Base-by-base conservation (phyloP, 2,113 vertebrate genomes). In the Scartelaos histophorus region DNA sequence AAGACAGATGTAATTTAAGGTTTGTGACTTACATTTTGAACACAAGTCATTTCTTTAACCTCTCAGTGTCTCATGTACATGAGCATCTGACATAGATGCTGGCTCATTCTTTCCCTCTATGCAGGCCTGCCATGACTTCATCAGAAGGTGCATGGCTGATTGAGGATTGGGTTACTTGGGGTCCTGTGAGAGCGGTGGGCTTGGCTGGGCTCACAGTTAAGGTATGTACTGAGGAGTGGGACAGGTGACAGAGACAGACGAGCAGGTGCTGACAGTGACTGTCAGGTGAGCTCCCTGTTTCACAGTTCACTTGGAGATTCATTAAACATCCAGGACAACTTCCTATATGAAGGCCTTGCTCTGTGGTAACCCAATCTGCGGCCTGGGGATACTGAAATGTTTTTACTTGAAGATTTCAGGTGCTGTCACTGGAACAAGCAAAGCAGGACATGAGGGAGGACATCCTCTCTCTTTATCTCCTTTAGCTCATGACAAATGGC, bases 401-500 rank as follows among this genome's bases (percentile, higher is more conserved):
- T 86, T 87, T 85, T 89, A 88, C 85, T 87, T 22, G 43, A 87
- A 79, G 66, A 88, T 77, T 76, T 43, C 78, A 79, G 82, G 61
- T 82, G 76, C 47, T 62, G 88, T 83, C 82, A 81, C 1, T 70
- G 85, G 76, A 74, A 54, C 64, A 76, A 34, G 73, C 66, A 79
- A 62, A 2, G 58, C 67, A 49, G 66, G 69, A 76, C 17, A 6
- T 35, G 47, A 24, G 38, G 11, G 66, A 71, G 64, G 73, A 89
- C 85, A 78, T 49, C 35, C 66, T 73, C 56, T 71, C 45, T 60
- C 38, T 75, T 76, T 74, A 71, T 76, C 73, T 69, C 46, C 49
- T 62, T 70, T 84, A 80, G 67, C 67, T 70, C 82, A 92, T 93
- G 94, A 95, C 87, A 92, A 94, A 95, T 87, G 89, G 84, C 89